Percentiles rank a stretch among this genome's conserved stretches.
Conservation (phyloP, 2,797 vertebrate species). For the Gila robusta region DNA sequence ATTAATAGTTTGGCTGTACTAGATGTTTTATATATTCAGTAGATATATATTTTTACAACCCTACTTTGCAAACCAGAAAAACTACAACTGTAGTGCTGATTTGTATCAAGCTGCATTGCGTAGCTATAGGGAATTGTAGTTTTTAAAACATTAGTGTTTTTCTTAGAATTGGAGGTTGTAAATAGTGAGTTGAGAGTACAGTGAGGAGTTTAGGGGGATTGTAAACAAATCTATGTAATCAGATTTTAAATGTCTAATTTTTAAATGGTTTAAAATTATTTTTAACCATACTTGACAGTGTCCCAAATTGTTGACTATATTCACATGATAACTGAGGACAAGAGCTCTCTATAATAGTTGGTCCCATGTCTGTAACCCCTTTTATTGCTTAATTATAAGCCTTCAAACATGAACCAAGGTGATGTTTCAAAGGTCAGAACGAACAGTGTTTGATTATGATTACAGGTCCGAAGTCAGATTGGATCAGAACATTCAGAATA, state of each 20-base stretch:
- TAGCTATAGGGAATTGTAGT: not conserved
- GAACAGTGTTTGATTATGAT: no score
- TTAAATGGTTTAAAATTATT: not conserved
- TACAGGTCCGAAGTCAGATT: no score
- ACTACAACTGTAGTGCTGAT: not conserved
- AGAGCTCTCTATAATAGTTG: not conserved
- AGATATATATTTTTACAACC: not conserved
- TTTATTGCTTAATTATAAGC: conserved; percentile 9
- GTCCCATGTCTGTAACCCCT: not conserved
- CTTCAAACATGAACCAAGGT: conserved; percentile 8
- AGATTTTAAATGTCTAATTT: not conserved
- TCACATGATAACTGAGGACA: conserved; percentile 2
- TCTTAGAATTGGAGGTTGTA: not conserved
- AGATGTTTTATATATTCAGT: not conserved
- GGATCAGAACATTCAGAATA: no score
- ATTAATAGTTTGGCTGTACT: not conserved
- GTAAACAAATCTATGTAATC: not conserved
- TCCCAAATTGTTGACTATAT: not conserved
- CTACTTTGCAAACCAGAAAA: not conserved
- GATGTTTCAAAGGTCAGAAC: not conserved
- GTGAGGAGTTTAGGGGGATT: not conserved
- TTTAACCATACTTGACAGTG: not conserved
- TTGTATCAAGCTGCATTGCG: not conserved
- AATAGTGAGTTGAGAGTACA: not conserved
- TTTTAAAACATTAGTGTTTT: not conserved